A percentile compares a stretch with the other conserved stretches of the same genome.
Evolutionary conservation across 2,797 vertebrate species (phyloP).

Genomic region (Arctocebus calabarensis): DNA sequence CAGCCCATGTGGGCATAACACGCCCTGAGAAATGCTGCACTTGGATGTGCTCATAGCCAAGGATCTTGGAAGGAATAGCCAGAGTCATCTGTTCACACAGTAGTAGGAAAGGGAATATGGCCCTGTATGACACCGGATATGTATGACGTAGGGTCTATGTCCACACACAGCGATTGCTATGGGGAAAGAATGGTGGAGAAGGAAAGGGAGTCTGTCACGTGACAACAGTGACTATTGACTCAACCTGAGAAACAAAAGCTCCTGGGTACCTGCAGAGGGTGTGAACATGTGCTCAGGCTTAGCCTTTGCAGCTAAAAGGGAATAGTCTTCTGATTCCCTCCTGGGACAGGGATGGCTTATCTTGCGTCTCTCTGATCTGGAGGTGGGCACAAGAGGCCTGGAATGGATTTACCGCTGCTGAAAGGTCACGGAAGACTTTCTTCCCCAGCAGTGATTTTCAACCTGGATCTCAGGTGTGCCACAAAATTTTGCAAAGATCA

Average conservation of each 20-base stretch:
- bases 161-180: neutral
- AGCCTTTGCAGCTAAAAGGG: neutral
- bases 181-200: neutral
- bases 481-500: too few relatives aligned
- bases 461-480: too few relatives aligned
- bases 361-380: neutral
- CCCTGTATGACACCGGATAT: neutral
- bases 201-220: neutral
- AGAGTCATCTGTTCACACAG: neutral
- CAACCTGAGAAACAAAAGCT: neutral
- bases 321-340: neutral
- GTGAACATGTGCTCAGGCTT: neutral
- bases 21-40: neutral
- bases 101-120: neutral
- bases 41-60: neutral
- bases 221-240: neutral
- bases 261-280: neutral
- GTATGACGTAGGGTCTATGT: too few relatives aligned
- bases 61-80: neutral
- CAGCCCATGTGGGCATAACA: neutral
- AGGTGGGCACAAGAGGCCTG: accelerated
- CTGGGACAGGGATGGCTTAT: neutral
- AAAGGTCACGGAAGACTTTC: neutral
- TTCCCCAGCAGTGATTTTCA: neutral
- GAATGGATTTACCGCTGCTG: neutral